Conservation (phyloP, 2,113 vertebrate species). For the Colossoma macropomum region DNA sequence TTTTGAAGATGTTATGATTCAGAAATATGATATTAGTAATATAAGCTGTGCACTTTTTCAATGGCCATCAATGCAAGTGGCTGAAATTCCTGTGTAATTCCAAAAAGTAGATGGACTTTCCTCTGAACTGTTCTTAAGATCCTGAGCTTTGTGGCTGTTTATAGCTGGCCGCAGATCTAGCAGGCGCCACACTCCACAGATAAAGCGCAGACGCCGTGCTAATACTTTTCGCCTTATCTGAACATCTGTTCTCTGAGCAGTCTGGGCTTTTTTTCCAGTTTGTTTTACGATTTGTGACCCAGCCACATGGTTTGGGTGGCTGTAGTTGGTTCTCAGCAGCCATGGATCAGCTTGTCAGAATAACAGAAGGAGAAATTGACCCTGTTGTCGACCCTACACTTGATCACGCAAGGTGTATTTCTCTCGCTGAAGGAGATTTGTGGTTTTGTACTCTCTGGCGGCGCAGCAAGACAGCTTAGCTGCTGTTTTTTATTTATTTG, state of each 20-base stretch:
- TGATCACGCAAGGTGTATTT: slow-evolving; percentile 54
- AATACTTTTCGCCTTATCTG: not conserved
- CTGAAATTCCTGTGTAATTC: too few relatives aligned
- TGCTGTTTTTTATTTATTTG: not conserved
- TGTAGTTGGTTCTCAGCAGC: not conserved
- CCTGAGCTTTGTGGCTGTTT: too few relatives aligned
- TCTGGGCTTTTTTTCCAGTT: not conserved
- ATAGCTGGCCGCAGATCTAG: too few relatives aligned
- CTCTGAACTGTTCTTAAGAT: too few relatives aligned
- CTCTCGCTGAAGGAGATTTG: not conserved
- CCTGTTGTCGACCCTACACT: not conserved
- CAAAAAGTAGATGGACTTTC: too few relatives aligned
- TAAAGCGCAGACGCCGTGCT: not conserved
- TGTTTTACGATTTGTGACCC: not conserved
- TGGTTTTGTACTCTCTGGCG: not conserved
- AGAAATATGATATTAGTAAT: too few relatives aligned
- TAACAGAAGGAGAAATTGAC: too few relatives aligned
- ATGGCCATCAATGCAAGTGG: too few relatives aligned
- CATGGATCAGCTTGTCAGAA: not conserved
- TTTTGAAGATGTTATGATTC: too few relatives aligned
- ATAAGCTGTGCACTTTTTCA: too few relatives aligned
- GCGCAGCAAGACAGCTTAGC: not conserved
- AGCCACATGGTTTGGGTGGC: not conserved
- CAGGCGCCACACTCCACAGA: not conserved
- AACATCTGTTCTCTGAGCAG: not conserved